phyloP scores from a whole-genome alignment of 2,797 vertebrate genomes.

The Clarias laeviceps region DNA sequence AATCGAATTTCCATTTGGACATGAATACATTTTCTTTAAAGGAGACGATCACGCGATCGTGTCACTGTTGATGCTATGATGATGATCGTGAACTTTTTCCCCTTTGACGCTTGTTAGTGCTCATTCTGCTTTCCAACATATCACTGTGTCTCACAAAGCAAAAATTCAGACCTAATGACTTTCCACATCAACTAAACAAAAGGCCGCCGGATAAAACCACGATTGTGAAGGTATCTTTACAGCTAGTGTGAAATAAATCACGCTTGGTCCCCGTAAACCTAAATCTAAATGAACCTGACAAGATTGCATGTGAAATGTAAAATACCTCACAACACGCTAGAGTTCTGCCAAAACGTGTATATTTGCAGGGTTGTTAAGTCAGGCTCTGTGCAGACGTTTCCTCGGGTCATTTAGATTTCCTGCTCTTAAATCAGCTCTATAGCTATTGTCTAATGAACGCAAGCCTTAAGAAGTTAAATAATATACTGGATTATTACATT shows the following conservation, averaged over 20 bases:
- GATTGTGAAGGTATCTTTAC: background rate
- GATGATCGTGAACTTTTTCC: constrained; percentile 9
- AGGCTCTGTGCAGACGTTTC: background rate
- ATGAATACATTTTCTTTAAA: constrained; percentile 26
- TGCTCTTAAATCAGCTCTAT: background rate
- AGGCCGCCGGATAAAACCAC: background rate
- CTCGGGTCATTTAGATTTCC: constrained; percentile 12
- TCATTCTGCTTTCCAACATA: background rate
- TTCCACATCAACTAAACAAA: background rate
- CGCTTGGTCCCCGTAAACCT: background rate
- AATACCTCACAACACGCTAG: background rate
- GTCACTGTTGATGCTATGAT: constrained; percentile 23
- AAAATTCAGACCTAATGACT: background rate
- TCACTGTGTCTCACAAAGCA: background rate
- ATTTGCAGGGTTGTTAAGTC: constrained; percentile 8
- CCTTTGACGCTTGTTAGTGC: background rate
- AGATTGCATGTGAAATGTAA: constrained; percentile 5
- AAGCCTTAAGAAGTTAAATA: background rate
- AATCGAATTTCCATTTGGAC: constrained; percentile 27
- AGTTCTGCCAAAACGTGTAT: background rate
- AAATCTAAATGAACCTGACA: background rate
- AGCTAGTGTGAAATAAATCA: constrained; percentile 12
- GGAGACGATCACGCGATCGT: constrained; percentile 27
- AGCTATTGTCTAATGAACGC: constrained; percentile 8
- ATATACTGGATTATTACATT: background rate